These are phyloP conservation scores for Oophaga sylvatica DNA, from an alignment of 2,797 vertebrate genomes.

Conservation along the genomic window DNA sequence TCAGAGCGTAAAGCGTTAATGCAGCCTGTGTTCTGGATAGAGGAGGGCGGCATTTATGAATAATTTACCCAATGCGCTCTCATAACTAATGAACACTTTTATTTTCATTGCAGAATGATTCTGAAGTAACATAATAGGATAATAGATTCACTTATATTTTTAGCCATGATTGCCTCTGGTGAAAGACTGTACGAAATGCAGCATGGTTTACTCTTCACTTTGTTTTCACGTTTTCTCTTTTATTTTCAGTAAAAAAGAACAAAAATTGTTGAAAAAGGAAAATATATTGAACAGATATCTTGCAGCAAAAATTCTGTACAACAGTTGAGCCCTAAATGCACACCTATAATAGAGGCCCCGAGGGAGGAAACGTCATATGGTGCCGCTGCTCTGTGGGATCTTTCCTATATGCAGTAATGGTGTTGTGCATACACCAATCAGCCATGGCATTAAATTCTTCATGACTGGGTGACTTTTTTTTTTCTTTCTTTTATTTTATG, in stretches of 20 bases:
- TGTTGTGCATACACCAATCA: background rate
- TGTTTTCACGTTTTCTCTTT: background rate
- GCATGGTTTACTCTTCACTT: no score
- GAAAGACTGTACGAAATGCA: background rate
- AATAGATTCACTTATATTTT: constrained; percentile 13
- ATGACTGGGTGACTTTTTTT: no score
- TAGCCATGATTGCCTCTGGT: background rate
- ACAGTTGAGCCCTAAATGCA: no score
- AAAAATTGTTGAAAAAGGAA: no score
- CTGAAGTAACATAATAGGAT: constrained; percentile 1
- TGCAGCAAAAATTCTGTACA: background rate
- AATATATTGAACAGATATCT: background rate
- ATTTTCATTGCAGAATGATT: constrained; percentile 40
- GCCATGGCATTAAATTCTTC: no score
- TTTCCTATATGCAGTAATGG: background rate
- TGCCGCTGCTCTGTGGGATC: background rate
- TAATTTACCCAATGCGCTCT: constrained; percentile 35
- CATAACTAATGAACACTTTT: constrained; percentile 35
- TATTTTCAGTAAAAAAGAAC: background rate
- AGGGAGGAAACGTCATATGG: background rate
- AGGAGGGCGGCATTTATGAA: constrained; percentile 45
- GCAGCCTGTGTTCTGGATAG: background rate
- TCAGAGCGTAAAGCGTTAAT: constrained; percentile 9
- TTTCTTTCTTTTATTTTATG: no score
- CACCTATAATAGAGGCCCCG: no score